These are phyloP conservation scores for Gallinago undulata DNA, from an alignment of 2,113 vertebrate species.

Conservation along the genomic window DNA sequence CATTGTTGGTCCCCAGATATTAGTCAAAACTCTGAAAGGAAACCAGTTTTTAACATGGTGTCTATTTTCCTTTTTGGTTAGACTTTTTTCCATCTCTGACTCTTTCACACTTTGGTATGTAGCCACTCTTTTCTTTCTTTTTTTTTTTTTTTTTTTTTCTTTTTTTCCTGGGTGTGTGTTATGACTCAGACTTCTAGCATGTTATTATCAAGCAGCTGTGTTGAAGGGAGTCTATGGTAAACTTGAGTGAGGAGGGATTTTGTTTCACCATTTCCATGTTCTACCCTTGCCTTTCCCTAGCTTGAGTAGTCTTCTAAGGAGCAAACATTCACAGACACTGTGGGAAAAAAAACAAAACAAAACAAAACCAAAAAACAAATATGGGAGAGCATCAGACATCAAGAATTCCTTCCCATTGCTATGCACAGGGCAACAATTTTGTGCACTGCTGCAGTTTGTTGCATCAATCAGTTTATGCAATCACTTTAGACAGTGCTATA, in stretches of 20 bases:
- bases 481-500: background rate
- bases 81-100: background rate
- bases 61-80: slow-evolving; percentile 33
- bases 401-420: background rate
- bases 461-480: background rate
- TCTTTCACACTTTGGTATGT: background rate
- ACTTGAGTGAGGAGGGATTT: background rate
- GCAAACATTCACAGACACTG: background rate
- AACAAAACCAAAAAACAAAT: background rate
- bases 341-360: too few species aligned
- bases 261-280: background rate
- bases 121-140: background rate
- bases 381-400: background rate
- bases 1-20: background rate
- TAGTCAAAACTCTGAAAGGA: background rate
- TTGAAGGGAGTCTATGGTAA: background rate
- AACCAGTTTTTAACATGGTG: background rate
- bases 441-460: background rate
- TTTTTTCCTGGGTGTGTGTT: background rate
- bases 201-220: background rate
- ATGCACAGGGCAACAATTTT: background rate
- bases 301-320: background rate
- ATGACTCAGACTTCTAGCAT: background rate
- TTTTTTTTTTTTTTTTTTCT: too few species aligned
- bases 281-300: background rate